A percentile compares a stretch with the other conserved stretches of the same genome.
phyloP scores from a whole-genome alignment of 2,797 vertebrate genomes.

The Pelodytes ibericus region DNA sequence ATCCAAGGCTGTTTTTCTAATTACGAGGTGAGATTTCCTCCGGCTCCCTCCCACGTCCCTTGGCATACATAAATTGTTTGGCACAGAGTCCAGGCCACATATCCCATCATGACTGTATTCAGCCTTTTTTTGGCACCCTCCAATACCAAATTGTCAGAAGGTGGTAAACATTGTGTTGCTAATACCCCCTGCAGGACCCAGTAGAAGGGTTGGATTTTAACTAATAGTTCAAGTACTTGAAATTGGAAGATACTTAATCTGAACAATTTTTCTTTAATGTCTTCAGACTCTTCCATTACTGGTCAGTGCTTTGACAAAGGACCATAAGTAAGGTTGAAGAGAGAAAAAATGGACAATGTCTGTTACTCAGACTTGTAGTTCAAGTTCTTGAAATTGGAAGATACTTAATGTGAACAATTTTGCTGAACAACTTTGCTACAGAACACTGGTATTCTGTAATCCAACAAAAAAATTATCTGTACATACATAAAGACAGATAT shows the following conservation, averaged over 20 bases:
- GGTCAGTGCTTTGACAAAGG: constrained; percentile 32
- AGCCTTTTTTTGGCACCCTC: constrained; percentile 42
- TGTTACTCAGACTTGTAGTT: not conserved
- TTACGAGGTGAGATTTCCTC: constrained; percentile 55
- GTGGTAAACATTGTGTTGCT: constrained; percentile 46
- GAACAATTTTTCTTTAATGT: constrained; percentile 29
- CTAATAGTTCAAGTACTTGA: constrained; percentile 33
- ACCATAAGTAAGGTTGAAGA: constrained; percentile 17
- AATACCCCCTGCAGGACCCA: constrained; percentile 48
- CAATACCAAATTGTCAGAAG: constrained; percentile 49
- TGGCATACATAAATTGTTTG: constrained; percentile 44
- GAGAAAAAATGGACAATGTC: constrained; percentile 10
- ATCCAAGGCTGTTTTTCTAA: constrained; percentile 48
- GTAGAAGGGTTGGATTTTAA: constrained; percentile 22
- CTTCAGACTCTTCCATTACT: constrained; percentile 20
- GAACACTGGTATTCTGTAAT: too few species aligned
- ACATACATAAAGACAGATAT: too few species aligned
- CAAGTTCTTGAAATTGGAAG: constrained; percentile 29
- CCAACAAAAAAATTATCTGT: too few species aligned
- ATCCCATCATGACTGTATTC: constrained; percentile 45
- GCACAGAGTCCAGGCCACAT: constrained; percentile 37
- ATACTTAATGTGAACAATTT: constrained; percentile 36
- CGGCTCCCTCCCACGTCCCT: constrained; percentile 41
- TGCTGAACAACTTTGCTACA: too few species aligned
- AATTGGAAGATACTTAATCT: constrained; percentile 31